Base-by-base conservation (phyloP, 2,797 vertebrate species). In the Setipinna tenuifilis region DNA sequence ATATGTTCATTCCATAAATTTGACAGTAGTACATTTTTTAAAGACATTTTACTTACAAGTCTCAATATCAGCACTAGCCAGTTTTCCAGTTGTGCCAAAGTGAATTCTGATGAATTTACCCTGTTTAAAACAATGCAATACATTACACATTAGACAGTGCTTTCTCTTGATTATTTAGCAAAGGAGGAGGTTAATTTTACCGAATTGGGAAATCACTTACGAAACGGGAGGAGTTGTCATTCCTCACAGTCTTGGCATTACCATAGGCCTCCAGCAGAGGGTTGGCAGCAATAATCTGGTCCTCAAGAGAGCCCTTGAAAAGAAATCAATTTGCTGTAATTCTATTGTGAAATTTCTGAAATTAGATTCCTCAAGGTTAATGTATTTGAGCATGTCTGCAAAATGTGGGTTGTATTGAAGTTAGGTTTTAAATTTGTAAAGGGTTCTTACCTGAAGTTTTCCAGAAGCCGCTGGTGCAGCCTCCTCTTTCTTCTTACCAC, bases 221-320 rank as follows among this genome's bases (percentile, higher is more conserved):
- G 97, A 14, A 96, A 97, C 92, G 97, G 96, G 94, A 97, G 12
- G 97, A 97, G 97, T 94, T 97, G 96, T 96, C 91, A 0, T 97
- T 97, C 91, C 97, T 97, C 93, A 97, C 95, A 0, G 96, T 97
- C 89, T 97, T 97, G 91, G 97, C 96, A 0, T 97, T 97, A 85
- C 96, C 96, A 83, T 97, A 97, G 59, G 97, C 95, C 88, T 97
- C 96, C 91, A 97, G 92, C 84, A 97, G 91, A 0, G 96, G 97
- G 84, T 97, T 97, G 90, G 97, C 97, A 90, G 97, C 97, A 92
- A 96, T 97, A 92, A 97, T 88, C 94, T 97, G 93, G 91, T 97
- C 97, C 88, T 97, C 97, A 62, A 96, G 94, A 25, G 95, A 90
- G 5, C 89, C 91, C 0, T 94, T 92, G 83, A 21, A 44, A 35